Conservation (phyloP, 2,113 vertebrate species). For the Parus major region DNA sequence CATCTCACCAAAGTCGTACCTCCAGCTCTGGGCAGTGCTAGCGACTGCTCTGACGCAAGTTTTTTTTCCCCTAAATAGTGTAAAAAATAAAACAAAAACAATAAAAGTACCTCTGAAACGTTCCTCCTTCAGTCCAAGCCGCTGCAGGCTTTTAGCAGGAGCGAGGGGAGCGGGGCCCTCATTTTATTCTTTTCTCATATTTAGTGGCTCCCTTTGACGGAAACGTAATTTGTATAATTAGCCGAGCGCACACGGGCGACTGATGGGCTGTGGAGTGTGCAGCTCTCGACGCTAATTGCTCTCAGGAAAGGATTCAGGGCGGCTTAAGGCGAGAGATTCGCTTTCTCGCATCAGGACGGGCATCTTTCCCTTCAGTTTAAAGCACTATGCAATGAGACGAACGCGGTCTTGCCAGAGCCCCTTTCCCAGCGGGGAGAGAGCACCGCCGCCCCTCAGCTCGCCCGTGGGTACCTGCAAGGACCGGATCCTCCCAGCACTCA, state of each 20-base stretch:
- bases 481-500: neutral
- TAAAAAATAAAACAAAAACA: neutral
- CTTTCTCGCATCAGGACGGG: neutral
- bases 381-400: neutral
- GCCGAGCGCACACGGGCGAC: constrained; percentile 45
- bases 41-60: neutral
- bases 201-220: constrained; percentile 64
- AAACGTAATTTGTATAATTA: constrained; percentile 74
- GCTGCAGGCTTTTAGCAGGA: neutral
- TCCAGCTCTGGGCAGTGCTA: neutral
- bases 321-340: constrained; percentile 21
- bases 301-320: constrained; percentile 54
- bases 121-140: neutral
- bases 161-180: neutral
- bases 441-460: neutral
- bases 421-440: neutral
- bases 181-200: constrained; percentile 40
- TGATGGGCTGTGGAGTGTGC: constrained; percentile 41
- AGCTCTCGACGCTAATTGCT: constrained; percentile 67
- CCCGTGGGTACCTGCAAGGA: neutral
- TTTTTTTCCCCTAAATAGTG: neutral
- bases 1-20: neutral
- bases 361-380: neutral
- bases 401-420: neutral
- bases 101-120: neutral